Evolutionary conservation across 2,113 vertebrate genomes (phyloP), one percentile per base, ranked within the genome.

Genomic region (Saccopteryx bilineata): DNA sequence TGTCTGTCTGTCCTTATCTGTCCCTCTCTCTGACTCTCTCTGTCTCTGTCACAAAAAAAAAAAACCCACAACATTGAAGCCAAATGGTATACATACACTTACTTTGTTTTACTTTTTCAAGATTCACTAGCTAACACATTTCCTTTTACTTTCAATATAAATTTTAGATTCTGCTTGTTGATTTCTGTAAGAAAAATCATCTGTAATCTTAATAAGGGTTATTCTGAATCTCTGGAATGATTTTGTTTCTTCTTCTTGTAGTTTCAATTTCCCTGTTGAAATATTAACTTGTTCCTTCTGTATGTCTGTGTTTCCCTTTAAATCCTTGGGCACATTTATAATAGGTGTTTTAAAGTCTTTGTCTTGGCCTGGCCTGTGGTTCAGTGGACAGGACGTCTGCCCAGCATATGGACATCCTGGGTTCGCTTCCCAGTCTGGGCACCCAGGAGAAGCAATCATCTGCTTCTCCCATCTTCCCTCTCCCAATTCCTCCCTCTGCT

Each of bases 91-190:
- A 75, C 75, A 5, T n/a, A 80, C 10, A 18, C 6, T 74, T 68
- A 86, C 21, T 81, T 95, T 56, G 72, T 78, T 74, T 93, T 87
- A 48, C 48, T 76, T 90, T 90, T 76, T 52, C 48, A 75, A 63
- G 39, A 52, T n/a, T 88, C 28, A 63, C 46, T 88, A 58, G 58
- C 58, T 88, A 63, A 52, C 21, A 23, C n/a, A 52, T 63, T 88
- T 50, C 28, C 56, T 88, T 88, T 88, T 63, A 63, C 11, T 50
- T 63, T 50, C 72, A 28, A 63, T 52, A 75, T 75, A 88, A 63
- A 88, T 63, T 88, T 63, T 76, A 9, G 58, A 76, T 63, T 75
- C 71, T 50, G 58, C 46, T 52, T 88, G 58, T 52, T 88, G 13
- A 63, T 24, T 75, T 87, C 58, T 75, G 46, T 75, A 50, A 74